Conservation (phyloP, 2,888 invertebrate genomes). For the Agonopterix alstromeriana region DNA sequence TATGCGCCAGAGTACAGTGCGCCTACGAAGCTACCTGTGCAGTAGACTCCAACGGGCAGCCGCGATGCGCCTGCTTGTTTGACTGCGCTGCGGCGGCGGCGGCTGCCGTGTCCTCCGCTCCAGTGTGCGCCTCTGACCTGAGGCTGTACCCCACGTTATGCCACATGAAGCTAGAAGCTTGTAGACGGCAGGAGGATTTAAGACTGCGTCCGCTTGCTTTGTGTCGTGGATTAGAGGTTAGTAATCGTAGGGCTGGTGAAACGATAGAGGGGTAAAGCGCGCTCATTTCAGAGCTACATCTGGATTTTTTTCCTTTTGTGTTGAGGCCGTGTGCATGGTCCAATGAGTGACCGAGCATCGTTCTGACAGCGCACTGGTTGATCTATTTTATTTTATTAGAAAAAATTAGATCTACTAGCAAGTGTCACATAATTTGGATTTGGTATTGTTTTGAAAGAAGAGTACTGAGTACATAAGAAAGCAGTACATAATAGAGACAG, state of each 20-base stretch:
- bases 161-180: conserved; percentile 90
- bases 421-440: no score
- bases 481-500: no score
- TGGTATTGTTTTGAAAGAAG: no score
- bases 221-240: conserved; percentile 87
- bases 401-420: no score
- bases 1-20: conserved; percentile 88
- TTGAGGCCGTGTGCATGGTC: no score
- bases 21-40: conserved; percentile 92
- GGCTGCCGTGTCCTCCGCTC: conserved; percentile 69
- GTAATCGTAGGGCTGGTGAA: not conserved
- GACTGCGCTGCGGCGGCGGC: conserved; percentile 81
- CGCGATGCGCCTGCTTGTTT: conserved; percentile 85
- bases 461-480: no score
- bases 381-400: no score
- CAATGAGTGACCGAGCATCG: no score
- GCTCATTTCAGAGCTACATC: no score
- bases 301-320: no score
- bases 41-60: conserved; percentile 80
- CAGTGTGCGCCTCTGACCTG: conserved; percentile 90
- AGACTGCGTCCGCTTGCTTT: conserved; percentile 85
- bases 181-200: conserved; percentile 87
- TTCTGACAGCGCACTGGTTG: no score
- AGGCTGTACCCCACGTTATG: conserved; percentile 88
- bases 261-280: no score